Base-by-base conservation (phyloP, 2,888 invertebrate genomes). In the Mimumesa dahlbomi region DNA sequence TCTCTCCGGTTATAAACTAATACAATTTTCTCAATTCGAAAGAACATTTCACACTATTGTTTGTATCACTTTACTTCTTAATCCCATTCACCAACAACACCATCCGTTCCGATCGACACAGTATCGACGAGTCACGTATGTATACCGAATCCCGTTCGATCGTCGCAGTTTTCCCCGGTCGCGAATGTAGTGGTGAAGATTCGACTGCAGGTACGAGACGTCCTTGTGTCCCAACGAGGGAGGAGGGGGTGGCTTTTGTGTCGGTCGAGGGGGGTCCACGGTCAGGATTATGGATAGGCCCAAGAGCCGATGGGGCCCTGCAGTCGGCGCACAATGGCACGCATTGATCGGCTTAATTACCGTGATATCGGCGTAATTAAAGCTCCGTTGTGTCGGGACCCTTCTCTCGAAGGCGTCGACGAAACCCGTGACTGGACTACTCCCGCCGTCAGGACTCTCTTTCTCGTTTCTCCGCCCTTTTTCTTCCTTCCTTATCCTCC, bases 281-380 rank as follows among this genome's bases (percentile, higher is more conserved):
- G 57, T 36, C 63, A 56, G 74, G 81, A 72, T 74, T 79, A 77
- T 63, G 77, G 81, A 74, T 72, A 63, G 79, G 68, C 50, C 63
- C 49, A 53, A 46, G 68, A 73, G 74, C 63, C 58, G 71, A 56
- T 54, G 76, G 68, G 75, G 72, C 66, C 77, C 71, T 67, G 63
- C 25, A 29, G 64, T 58, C 50, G 54, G 66, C 65, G 77, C 73
- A 88, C 84, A 87, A 88, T 87, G 82, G 82, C 64, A 75, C 76
- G 81, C 83, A 87, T 87, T 87, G 86, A 87, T 85, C 86, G 83
- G 80, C 84, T 87, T 87, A 87, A 88, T 88, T 86, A 87, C 86
- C 87, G 85, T 88, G 88, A 88, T 88, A 88, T 87, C 85, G 85
- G 82, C 83, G 87, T 86, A 88, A 88, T 88, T 88, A 88, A 87